Evolutionary conservation across 2,888 invertebrate species (phyloP), one percentile per base, ranked within the genome.

Genomic region (Agriopis marginaria): DNA sequence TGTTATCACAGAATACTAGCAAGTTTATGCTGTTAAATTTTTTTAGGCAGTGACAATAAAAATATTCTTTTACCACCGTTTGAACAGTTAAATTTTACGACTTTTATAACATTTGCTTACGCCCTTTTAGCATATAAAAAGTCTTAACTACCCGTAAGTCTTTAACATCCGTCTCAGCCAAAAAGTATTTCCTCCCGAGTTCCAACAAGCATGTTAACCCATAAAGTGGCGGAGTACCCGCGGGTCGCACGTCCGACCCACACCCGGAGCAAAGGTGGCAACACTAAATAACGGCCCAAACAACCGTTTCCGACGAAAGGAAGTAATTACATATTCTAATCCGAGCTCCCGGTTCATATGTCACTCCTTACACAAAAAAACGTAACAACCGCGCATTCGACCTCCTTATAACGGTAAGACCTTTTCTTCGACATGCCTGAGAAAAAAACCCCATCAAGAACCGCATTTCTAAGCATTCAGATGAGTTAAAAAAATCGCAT

Each of bases 321-420:
- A 94, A 94, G 91, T 93, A 93, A 94, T 94, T 94, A 94, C 92
- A 91, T 93, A 93, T 94, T 92, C 94, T 91, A 92, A 93, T 93
- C 92, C 91, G 80, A 87, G 85, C 83, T 82, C 89, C 89, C 92
- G 91, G 90, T 91, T 93, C 94, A 89, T 89, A 91, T 93, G 94
- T 93, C 94, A 93, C 91, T 84, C 82, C 82, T 81, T 82, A 83
- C 80, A 91, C 89, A 91, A 92, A 91, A 89, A 89, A 86, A 84
- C 77, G 82, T 80, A 80, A 81, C 77, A 79, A 77, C 70, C 66
- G 82, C 82, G 83, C 82, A 76, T 81, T 79, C 84, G 85, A 88
- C 88, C 89, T 86, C 88, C 86, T 81, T 80, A 73, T 92, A 93
- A 94, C 93, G 93, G 94, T 89, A 86, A 84, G 84, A 86, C 84